Evolutionary conservation across 2,888 invertebrate genomes (phyloP), one percentile per base, ranked within the genome.

Genomic region (Pteria penguin): DNA sequence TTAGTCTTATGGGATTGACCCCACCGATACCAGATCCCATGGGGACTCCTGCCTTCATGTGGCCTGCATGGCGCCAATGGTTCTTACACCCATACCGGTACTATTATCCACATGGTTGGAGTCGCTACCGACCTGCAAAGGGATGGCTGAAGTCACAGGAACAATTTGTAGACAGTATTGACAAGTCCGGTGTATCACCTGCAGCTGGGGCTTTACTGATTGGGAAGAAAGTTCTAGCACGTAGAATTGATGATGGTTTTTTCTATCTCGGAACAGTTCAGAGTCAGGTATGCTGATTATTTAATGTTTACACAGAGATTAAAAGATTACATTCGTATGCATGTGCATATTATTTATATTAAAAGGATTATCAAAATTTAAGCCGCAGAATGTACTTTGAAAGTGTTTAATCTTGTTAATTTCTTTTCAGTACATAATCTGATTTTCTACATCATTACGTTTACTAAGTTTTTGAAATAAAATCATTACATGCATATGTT

Each of bases 211-310:
- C 90, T 26, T 75, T 92, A 26, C 80, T 92, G 26, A 87, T 92
- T 67, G 88, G 87, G 18, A 87, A 88, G 75, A 83, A 81, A 76
- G 90, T 92, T 22, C 76, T 92, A 33, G 91, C 91, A 4, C 72
- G 91, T 58, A 79, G 90, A 36, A 80, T 90, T 54, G 86, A 86
- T 65, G 91, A 92, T 88, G 92, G 92, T 2, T 88, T 88, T 67
- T 92, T 90, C 81, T 92, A 92, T 78, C 78, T 84, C 29, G 92
- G 91, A 32, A 88, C 81, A 22, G 90, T 91, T 5, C 89, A 91
- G 77, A 90, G 89, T 80, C 91, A 92, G 88, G 92, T 76, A 14
- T 45, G 31, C 11, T 14, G n/a, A 45, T 14, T 45, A 45, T 45
- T 8, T 45, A 18, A 14, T 60, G 26, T 24, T 26, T n/a, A 62